Conservation (phyloP, 2,797 vertebrate species). For the Manis crassicaudata region DNA sequence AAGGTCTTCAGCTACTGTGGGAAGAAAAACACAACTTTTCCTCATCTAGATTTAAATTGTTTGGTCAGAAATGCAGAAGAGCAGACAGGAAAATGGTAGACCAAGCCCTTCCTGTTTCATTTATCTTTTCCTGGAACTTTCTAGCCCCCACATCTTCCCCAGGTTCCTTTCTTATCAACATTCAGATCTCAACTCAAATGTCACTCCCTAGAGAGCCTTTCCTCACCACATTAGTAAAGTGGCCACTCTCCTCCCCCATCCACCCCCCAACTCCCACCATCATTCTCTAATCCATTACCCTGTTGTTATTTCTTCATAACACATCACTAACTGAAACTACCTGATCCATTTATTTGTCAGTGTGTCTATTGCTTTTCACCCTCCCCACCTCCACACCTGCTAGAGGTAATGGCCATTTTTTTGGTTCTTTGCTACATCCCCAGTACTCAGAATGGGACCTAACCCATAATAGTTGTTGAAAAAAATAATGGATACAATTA, state of each 20-base stretch:
- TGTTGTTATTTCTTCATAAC: slow-evolving; percentile 2
- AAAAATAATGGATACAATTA: background rate
- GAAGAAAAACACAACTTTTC: background rate
- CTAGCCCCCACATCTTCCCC: background rate
- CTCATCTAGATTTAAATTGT: slow-evolving; percentile 2
- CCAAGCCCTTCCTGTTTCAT: background rate
- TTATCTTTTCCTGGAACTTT: slow-evolving; percentile 8
- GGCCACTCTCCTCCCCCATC: background rate
- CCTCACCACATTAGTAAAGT: background rate
- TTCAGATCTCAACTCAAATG: background rate
- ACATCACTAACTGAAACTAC: background rate
- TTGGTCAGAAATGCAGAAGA: slow-evolving; percentile 26
- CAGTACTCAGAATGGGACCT: background rate
- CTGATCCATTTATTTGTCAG: background rate
- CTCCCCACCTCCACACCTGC: fast-evolving
- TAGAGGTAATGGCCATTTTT: background rate
- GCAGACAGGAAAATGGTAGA: background rate
- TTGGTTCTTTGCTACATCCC: background rate
- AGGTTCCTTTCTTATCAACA: background rate
- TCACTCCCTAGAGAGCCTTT: background rate
- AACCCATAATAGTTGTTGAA: background rate
- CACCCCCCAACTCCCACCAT: too few relatives aligned
- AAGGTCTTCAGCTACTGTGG: background rate
- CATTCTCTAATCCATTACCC: background rate
- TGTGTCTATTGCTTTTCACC: background rate